phyloP scores from a whole-genome alignment of 2,888 invertebrate species.

The Pterostichus niger region DNA sequence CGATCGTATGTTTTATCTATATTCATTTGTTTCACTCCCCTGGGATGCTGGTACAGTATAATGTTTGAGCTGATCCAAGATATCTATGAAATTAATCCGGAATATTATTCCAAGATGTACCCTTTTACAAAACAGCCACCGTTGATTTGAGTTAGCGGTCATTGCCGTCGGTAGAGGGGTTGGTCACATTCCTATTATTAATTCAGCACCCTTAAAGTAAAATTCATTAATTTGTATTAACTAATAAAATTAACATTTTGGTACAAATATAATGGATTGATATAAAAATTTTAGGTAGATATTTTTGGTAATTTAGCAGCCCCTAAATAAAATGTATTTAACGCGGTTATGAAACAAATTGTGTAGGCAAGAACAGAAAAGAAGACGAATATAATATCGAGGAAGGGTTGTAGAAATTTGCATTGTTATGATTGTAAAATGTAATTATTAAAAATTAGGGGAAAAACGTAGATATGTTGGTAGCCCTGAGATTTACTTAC shows the following conservation, averaged over 20 bases:
- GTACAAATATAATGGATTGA: too few species aligned
- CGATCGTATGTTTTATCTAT: slow-evolving; percentile 66
- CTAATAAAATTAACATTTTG: too few species aligned
- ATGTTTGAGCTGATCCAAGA: slow-evolving; percentile 75
- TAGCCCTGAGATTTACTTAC: slow-evolving; percentile 57
- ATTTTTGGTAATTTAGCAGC: too few species aligned
- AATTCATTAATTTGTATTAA: too few species aligned
- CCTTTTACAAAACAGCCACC: slow-evolving; percentile 72
- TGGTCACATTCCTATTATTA: background rate
- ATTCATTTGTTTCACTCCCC: slow-evolving; percentile 63
- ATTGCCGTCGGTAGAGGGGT: background rate
- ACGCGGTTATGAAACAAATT: slow-evolving; percentile 2
- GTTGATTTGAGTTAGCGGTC: slow-evolving; percentile 42
- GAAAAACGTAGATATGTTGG: slow-evolving; percentile 50
- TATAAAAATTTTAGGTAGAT: too few species aligned
- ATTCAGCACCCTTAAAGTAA: background rate
- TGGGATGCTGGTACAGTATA: slow-evolving; percentile 58
- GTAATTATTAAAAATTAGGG: slow-evolving; percentile 55
- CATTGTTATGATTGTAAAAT: slow-evolving; percentile 59
- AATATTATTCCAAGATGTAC: slow-evolving; percentile 75
- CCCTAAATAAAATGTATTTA: slow-evolving; percentile 1
- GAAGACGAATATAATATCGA: slow-evolving; percentile 56
- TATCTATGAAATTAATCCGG: slow-evolving; percentile 76
- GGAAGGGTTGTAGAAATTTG: slow-evolving; percentile 62
- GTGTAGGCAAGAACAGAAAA: slow-evolving; percentile 40